These are phyloP conservation scores for Pocillopora grandis DNA, from an alignment of 92 coral and sea anemone genomes.

Conservation along the genomic window DNA sequence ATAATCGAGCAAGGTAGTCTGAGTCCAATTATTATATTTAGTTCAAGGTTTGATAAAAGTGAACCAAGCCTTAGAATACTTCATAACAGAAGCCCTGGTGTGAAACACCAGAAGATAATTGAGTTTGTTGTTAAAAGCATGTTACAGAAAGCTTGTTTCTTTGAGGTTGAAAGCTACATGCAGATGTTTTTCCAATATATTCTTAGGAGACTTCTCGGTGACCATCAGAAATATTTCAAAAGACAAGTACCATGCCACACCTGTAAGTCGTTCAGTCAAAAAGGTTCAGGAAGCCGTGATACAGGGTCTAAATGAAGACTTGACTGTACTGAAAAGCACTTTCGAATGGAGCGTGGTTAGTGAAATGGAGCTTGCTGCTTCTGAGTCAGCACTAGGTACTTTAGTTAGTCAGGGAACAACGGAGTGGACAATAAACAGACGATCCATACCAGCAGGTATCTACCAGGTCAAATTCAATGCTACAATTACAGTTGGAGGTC, in stretches of 20 bases:
- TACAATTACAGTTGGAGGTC: conserved; percentile 13
- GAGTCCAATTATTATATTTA: too few species aligned
- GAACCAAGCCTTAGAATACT: too few species aligned
- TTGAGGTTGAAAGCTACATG: neutral
- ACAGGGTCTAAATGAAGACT: conserved; percentile 7
- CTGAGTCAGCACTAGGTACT: conserved; percentile 9
- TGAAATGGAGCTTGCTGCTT: conserved; percentile 15
- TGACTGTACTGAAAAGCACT: conserved; percentile 1
- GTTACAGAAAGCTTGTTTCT: neutral
- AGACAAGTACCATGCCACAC: conserved; percentile 11
- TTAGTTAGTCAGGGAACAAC: conserved; percentile 23
- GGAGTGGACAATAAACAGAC: conserved; percentile 32
- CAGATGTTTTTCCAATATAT: neutral
- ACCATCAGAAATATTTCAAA: conserved; percentile 21
- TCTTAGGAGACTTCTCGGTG: conserved; percentile 19
- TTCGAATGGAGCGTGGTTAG: conserved; percentile 19
- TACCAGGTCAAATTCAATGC: conserved; percentile 33
- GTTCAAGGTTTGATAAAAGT: too few species aligned
- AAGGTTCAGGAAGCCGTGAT: conserved; percentile 11
- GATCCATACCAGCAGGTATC: conserved; percentile 19
- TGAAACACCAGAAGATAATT: too few species aligned
- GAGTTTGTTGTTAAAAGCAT: too few species aligned
- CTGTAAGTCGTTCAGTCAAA: neutral
- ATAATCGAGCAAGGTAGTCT: too few species aligned
- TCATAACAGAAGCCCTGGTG: too few species aligned